Evolutionary conservation across 2,797 vertebrate species (phyloP).

Genomic region (Micrastur ruficollis): DNA sequence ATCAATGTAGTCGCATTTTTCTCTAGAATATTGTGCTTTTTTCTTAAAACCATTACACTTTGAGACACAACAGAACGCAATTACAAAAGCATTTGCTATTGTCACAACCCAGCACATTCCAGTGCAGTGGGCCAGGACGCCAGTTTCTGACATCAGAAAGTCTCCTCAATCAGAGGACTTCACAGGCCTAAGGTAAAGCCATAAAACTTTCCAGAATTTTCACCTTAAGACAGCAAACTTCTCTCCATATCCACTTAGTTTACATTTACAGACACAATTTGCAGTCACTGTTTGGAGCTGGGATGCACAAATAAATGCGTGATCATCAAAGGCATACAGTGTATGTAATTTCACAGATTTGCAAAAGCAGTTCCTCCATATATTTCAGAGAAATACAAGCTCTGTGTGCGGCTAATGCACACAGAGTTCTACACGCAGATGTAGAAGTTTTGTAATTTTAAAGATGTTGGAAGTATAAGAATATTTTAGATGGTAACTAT

Average conservation of each 20-base stretch:
- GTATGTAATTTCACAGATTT: background rate
- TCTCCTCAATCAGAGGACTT: background rate
- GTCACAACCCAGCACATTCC: background rate
- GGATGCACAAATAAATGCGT: background rate
- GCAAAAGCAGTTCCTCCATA: background rate
- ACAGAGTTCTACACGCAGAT: background rate
- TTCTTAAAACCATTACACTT: background rate
- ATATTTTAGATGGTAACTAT: background rate
- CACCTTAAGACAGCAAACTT: background rate
- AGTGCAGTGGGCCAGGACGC: background rate
- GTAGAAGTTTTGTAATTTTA: background rate
- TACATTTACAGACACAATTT: background rate
- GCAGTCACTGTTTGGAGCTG: background rate
- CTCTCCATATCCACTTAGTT: background rate
- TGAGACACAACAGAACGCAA: background rate
- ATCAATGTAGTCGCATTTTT: background rate
- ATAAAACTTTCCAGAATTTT: background rate
- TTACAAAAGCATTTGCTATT: background rate
- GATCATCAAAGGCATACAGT: background rate
- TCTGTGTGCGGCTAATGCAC: background rate
- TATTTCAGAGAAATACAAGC: background rate
- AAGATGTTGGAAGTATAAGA: background rate
- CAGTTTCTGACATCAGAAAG: background rate
- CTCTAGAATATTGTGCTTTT: background rate
- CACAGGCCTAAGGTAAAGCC: background rate